Base-by-base conservation (phyloP, 2,888 invertebrate genomes). In the Platycheirus rosarum region DNA sequence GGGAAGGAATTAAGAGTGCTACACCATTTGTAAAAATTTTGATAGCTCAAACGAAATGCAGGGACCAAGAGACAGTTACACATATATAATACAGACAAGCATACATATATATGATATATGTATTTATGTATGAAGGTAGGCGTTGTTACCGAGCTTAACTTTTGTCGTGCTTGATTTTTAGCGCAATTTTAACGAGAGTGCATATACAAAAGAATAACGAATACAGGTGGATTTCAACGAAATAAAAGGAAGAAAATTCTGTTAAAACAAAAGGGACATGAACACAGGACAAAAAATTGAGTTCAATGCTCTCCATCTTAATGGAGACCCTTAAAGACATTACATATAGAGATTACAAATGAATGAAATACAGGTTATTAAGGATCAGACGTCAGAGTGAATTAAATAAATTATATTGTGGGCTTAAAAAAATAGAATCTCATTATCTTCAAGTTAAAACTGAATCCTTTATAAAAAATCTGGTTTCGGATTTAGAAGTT, bases 171-270 rank as follows among this genome's bases (percentile, higher is more conserved):
- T 66, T 70, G 69, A 70, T 75, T 75, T 80, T 35, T 55, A 76
- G 75, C 42, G 70, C 75, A 80, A 70, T 79, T 79, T 70, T 70
- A 75, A 80, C 65, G 80, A 80, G 80, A 80, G 80, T 75, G 70
- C 75, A 75, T 35, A 70, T 65, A 80, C 80, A 80, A 70, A 80
- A 60, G 57, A 65, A 70, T 75, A 80, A 80, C 70, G 80, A 80
- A 80, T 69, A 70, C 70, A 80, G 78, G 60, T 73, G 78, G 78
- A 66, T 57, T 65, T 35, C 66, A 53, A 66, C 16, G 23, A 68
- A n/a, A n/a, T n/a, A n/a, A n/a, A n/a, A n/a, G n/a, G n/a, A n/a
- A n/a, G n/a, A n/a, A n/a, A n/a, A n/a, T n/a, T n/a, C n/a, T n/a
- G n/a, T n/a, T n/a, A n/a, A n/a, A n/a, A 78, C 46, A 71, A 71